phyloP scores from a whole-genome alignment of 2,888 invertebrate genomes.

The Leptopilina syphax region DNA sequence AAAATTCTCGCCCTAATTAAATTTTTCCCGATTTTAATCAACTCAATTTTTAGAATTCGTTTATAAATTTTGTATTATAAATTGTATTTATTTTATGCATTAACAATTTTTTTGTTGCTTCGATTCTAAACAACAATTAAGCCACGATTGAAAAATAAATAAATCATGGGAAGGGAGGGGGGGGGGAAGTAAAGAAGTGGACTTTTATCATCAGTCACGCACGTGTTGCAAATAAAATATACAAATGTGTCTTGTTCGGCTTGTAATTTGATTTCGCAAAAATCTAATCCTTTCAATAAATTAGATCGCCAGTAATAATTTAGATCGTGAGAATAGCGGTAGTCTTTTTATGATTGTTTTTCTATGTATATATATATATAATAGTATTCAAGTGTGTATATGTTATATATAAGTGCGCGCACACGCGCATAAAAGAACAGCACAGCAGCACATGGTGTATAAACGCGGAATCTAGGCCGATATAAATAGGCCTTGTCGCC shows the following conservation, averaged over 20 bases:
- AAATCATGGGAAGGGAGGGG: too few relatives aligned
- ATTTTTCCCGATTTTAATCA: too few relatives aligned
- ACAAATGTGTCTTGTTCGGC: neutral
- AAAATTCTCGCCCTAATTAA: too few relatives aligned
- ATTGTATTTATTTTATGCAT: too few relatives aligned
- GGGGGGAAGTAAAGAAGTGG: too few relatives aligned
- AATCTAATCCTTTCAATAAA: slow-evolving; percentile 63
- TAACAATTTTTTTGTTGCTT: too few relatives aligned
- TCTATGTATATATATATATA: slow-evolving; percentile 40
- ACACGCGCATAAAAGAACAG: slow-evolving; percentile 45
- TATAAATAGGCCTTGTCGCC: slow-evolving; percentile 75
- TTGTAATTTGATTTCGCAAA: slow-evolving; percentile 64
- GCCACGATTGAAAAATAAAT: neutral
- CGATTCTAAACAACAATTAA: neutral
- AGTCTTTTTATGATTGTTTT: slow-evolving; percentile 60
- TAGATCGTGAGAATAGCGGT: slow-evolving; percentile 72
- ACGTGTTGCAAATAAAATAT: neutral
- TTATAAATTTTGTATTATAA: too few relatives aligned
- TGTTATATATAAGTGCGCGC: slow-evolving; percentile 44
- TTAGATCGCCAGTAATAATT: slow-evolving; percentile 64
- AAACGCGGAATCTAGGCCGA: slow-evolving; percentile 76
- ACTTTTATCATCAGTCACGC: neutral
- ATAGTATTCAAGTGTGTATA: slow-evolving; percentile 30
- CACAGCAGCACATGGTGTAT: slow-evolving; percentile 60
- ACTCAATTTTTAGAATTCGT: too few relatives aligned